These are phyloP conservation scores for Epinephelus malabaricus DNA, from an alignment of 2,797 vertebrate species.

Conservation along the genomic window DNA sequence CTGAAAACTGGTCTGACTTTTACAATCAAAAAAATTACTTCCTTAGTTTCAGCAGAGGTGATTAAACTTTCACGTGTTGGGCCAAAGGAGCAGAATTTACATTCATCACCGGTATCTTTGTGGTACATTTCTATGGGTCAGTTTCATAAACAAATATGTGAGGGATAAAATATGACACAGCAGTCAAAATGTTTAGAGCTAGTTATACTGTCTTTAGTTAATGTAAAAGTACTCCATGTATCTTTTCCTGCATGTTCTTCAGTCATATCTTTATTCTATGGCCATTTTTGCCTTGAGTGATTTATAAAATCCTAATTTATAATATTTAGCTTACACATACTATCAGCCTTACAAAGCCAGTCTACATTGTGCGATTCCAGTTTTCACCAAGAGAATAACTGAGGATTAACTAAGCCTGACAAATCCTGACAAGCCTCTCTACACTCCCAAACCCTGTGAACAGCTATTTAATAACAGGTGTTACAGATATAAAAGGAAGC, in stretches of 20 bases:
- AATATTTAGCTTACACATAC: not conserved
- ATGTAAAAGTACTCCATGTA: not conserved
- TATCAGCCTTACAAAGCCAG: not conserved
- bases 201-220: not conserved
- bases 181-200: not conserved
- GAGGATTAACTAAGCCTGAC: slow-evolving; percentile 2
- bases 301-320: not conserved
- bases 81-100: slow-evolving; percentile 12
- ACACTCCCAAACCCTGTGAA: not conserved
- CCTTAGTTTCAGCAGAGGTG: not conserved
- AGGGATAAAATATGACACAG: not conserved
- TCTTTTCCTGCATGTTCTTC: not conserved
- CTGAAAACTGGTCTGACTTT: not conserved
- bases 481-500: not conserved
- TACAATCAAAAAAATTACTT: not conserved
- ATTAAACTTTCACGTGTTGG: not conserved
- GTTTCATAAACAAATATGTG: not conserved
- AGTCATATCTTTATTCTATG: not conserved
- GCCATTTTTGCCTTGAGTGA: not conserved
- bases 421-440: not conserved
- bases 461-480: slow-evolving; percentile 1
- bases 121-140: not conserved
- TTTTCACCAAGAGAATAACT: not conserved
- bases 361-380: not conserved
- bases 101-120: not conserved